Percentiles rank a stretch among this genome's conserved stretches.
Conservation (phyloP, 1,140 invertebrate species). For the Globodera ellingtonae region DNA sequence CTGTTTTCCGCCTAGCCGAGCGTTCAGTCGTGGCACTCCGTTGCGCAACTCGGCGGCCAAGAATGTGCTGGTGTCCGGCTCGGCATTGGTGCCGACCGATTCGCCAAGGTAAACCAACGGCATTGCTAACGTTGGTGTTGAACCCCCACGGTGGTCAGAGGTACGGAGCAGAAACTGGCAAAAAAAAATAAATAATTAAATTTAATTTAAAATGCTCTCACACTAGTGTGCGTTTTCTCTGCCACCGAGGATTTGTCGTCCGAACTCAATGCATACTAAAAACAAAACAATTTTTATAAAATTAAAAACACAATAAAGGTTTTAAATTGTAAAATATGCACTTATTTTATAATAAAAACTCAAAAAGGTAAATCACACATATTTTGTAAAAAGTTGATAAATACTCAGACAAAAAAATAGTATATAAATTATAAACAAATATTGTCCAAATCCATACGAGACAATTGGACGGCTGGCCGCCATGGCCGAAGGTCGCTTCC, state of each 20-base stretch:
- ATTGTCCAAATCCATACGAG: background rate
- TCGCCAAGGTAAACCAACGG: constrained; percentile 38
- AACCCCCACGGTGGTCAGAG: background rate
- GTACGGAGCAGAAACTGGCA: constrained; percentile 31
- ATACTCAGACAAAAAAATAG: no score
- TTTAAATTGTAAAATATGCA: no score
- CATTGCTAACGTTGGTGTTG: constrained; percentile 11
- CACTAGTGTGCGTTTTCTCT: constrained; percentile 28
- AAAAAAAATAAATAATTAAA: background rate
- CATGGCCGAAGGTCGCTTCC: constrained; percentile 21
- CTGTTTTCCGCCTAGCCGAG: constrained; percentile 31
- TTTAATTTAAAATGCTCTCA: background rate
- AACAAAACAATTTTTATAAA: no score
- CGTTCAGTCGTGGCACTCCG: constrained; percentile 18
- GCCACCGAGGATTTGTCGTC: constrained; percentile 14
- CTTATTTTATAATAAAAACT: background rate
- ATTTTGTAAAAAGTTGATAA: no score
- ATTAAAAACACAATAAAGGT: no score
- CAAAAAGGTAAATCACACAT: background rate
- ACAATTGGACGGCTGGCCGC: constrained; percentile 10
- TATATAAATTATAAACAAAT: background rate
- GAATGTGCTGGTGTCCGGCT: constrained; percentile 25
- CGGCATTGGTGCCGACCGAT: background rate
- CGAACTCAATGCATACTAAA: constrained; percentile 20
- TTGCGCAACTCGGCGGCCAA: constrained; percentile 16